Conservation (phyloP, 1,140 invertebrate genomes). For the Leptinotarsa texana region DNA sequence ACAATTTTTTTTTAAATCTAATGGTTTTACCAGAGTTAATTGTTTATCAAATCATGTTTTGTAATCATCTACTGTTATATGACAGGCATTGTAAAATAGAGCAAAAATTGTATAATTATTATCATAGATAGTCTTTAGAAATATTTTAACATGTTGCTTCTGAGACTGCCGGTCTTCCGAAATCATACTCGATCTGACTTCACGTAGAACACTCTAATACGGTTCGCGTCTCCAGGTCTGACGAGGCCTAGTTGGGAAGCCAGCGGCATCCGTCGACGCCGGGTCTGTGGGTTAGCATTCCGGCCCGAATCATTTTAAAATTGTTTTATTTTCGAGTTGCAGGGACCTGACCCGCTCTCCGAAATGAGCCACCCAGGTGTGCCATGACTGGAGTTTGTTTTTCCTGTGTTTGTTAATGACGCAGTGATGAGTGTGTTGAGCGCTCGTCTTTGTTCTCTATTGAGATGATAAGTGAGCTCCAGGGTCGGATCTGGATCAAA, state of each 20-base stretch:
- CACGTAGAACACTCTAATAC: not conserved
- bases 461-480: constrained; percentile 41
- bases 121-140: not conserved
- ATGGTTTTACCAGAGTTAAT: no score
- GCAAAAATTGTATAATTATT: not conserved
- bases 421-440: constrained; percentile 49
- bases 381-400: constrained; percentile 53
- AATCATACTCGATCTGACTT: not conserved
- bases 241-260: constrained; percentile 2
- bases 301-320: constrained; percentile 11
- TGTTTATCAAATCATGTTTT: no score
- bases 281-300: constrained; percentile 26
- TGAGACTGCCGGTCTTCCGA: no score
- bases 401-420: constrained; percentile 55
- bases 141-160: no score
- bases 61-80: no score
- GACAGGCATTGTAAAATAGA: no score
- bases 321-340: constrained; percentile 15
- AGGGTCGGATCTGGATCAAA: not conserved
- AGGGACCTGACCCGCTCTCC: not conserved
- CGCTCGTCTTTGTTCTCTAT: constrained; percentile 48
- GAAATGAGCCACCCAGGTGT: constrained; percentile 51
- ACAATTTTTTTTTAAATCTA: no score
- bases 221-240: constrained; percentile 22
- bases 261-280: constrained; percentile 12